A percentile compares a stretch with the other conserved stretches of the same genome.
Conservation (phyloP, 1,140 invertebrate species). For the Drosophila erecta region DNA sequence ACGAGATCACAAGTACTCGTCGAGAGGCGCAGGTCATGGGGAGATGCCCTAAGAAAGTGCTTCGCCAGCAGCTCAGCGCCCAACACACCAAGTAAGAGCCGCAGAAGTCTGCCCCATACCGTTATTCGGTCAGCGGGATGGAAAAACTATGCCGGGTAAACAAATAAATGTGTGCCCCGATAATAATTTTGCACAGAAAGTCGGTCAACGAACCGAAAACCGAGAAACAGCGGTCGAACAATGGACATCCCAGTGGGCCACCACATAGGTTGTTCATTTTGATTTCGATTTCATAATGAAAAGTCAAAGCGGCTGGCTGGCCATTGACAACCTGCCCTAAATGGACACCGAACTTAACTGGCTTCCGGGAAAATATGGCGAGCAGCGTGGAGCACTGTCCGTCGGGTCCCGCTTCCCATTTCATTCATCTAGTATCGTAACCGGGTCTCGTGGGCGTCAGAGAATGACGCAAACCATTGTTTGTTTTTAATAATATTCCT, state of each 20-base stretch:
- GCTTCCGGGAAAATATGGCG: slow-evolving; percentile 68
- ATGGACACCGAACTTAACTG: slow-evolving; percentile 24
- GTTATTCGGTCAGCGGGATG: slow-evolving; percentile 15
- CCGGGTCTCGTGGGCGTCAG: slow-evolving; percentile 45
- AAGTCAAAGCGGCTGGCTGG: slow-evolving; percentile 3
- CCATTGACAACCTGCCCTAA: slow-evolving; percentile 44
- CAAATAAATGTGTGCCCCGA: slow-evolving; percentile 21
- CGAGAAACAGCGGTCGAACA: slow-evolving; percentile 16
- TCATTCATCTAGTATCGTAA: slow-evolving; percentile 2
- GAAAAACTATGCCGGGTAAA: slow-evolving; percentile 1
- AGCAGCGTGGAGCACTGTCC: slow-evolving; percentile 10
- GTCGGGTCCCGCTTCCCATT: not conserved
- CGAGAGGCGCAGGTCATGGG: slow-evolving; percentile 9
- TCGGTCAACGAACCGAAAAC: slow-evolving; percentile 72
- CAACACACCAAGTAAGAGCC: slow-evolving; percentile 10
- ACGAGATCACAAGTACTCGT: slow-evolving; percentile 12
- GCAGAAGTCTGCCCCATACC: slow-evolving; percentile 9
- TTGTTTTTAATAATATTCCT: slow-evolving; percentile 31
- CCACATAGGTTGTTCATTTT: slow-evolving; percentile 40
- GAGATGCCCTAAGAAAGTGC: slow-evolving; percentile 10
- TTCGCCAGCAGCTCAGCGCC: not conserved
- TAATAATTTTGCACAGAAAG: slow-evolving; percentile 43
- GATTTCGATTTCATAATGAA: slow-evolving; percentile 65
- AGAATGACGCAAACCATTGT: slow-evolving; percentile 60
- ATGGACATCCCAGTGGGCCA: slow-evolving; percentile 1